These are phyloP conservation scores for Sipha maydis DNA, from an alignment of 2,888 invertebrate species.

Conservation along the genomic window DNA sequence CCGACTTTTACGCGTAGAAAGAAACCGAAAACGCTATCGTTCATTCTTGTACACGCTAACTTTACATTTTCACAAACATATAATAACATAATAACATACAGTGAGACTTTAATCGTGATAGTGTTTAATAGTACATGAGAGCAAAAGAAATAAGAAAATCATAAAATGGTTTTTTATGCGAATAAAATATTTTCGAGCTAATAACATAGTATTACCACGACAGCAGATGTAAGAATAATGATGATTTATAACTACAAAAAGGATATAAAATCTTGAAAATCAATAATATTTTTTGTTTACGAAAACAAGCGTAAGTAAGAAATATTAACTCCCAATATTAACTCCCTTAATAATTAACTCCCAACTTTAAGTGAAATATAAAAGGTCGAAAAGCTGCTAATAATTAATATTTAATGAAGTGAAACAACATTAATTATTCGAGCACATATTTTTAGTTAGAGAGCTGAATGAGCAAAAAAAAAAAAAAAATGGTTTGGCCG, in stretches of 20 bases:
- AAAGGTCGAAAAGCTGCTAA: background rate
- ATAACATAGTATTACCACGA: conserved; percentile 1
- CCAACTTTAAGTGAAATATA: background rate
- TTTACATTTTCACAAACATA: conserved; percentile 41
- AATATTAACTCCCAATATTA: background rate
- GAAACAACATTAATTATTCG: background rate
- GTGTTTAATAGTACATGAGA: background rate
- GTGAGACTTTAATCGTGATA: conserved; percentile 49
- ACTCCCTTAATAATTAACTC: too few species aligned
- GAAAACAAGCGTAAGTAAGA: background rate
- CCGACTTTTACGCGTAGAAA: background rate
- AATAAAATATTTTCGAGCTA: background rate
- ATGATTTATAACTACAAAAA: conserved; percentile 5
- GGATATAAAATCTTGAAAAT: background rate
- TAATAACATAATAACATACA: conserved; percentile 22
- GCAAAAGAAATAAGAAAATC: background rate
- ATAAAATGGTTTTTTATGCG: background rate
- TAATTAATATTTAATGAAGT: background rate
- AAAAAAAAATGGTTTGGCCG: background rate
- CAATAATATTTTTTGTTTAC: background rate
- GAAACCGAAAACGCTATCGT: conserved; percentile 44
- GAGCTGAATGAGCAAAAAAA: background rate
- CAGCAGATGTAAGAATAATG: background rate
- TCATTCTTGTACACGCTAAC: conserved; percentile 50
- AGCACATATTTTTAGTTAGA: background rate